Conservation (phyloP, 2,888 invertebrate species). For the Pyrrhia umbra region DNA sequence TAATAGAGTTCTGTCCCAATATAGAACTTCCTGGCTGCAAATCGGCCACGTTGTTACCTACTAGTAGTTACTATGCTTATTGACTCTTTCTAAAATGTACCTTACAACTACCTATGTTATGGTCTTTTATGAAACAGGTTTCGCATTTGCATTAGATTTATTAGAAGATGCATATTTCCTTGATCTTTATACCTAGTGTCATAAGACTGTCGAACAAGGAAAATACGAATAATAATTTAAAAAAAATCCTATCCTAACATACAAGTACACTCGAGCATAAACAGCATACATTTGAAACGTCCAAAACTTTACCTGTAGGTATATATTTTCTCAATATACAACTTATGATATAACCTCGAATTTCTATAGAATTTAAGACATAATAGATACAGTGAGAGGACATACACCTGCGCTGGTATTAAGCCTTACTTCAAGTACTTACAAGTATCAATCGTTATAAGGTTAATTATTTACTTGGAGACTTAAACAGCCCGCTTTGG, state of each 20-base stretch:
- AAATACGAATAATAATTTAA: conserved; percentile 4
- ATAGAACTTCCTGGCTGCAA: conserved; percentile 55
- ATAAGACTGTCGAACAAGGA: conserved; percentile 5
- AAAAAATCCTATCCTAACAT: conserved; percentile 12
- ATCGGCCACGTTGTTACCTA: conserved; percentile 38
- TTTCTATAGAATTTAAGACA: conserved; percentile 39
- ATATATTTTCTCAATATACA: conserved; percentile 2
- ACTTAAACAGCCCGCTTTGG: conserved; percentile 29
- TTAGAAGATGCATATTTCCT: neutral
- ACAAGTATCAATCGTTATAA: conserved; percentile 34
- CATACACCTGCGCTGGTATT: conserved; percentile 48
- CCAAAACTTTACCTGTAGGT: neutral
- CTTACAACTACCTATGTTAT: neutral
- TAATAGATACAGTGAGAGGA: conserved; percentile 47
- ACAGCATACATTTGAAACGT: neutral
- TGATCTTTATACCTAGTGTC: neutral
- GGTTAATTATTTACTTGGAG: conserved; percentile 47
- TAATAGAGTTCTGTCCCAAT: conserved; percentile 60
- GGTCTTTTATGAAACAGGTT: too few relatives aligned
- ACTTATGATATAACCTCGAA: conserved; percentile 38
- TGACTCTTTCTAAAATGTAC: neutral
- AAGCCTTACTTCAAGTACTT: conserved; percentile 10
- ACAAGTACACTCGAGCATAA: neutral
- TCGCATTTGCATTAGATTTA: neutral
- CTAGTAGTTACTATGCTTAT: conserved; percentile 5